phyloP scores from a whole-genome alignment of 1,140 invertebrate species.

The Zaprionus ornatus region DNA sequence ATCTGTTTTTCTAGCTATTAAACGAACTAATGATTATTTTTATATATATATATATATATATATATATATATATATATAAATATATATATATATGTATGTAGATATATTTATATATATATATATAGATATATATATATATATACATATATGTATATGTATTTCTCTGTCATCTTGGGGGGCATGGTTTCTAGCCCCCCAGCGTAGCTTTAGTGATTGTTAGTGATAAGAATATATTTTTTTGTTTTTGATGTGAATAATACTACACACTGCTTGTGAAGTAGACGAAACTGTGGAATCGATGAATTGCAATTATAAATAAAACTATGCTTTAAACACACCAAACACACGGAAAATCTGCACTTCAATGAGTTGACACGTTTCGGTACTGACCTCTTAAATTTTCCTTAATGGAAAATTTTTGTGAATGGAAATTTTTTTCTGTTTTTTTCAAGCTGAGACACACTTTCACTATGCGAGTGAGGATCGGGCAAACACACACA shows the following conservation, averaged over 20 bases:
- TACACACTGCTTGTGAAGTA: conserved; percentile 26
- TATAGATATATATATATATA: conserved; percentile 17
- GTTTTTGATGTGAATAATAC: conserved; percentile 70
- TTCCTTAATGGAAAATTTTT: conserved; percentile 2
- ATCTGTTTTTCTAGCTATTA: conserved; percentile 43
- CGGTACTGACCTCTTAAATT: background rate
- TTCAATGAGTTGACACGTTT: background rate
- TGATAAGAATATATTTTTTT: conserved; percentile 32
- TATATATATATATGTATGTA: background rate
- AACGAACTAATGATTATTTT: conserved; percentile 40
- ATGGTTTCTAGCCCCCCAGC: background rate
- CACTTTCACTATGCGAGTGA: background rate
- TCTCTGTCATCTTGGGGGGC: background rate
- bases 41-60: conserved; percentile 25
- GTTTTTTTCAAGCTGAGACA: conserved; percentile 8
- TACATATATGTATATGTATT: background rate
- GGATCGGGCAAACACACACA: background rate
- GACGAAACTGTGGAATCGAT: conserved; percentile 54
- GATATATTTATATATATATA: conserved; percentile 22
- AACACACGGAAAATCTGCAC: background rate
- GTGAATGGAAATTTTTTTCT: conserved; percentile 34
- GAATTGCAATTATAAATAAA: conserved; percentile 63
- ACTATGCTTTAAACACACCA: conserved; percentile 58
- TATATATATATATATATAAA: conserved; percentile 8
- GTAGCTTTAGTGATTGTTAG: conserved; percentile 63